Evolutionary conservation across 2,113 vertebrate genomes (phyloP), one percentile per base, ranked within the genome.

Genomic region (Carassius carassius): DNA sequence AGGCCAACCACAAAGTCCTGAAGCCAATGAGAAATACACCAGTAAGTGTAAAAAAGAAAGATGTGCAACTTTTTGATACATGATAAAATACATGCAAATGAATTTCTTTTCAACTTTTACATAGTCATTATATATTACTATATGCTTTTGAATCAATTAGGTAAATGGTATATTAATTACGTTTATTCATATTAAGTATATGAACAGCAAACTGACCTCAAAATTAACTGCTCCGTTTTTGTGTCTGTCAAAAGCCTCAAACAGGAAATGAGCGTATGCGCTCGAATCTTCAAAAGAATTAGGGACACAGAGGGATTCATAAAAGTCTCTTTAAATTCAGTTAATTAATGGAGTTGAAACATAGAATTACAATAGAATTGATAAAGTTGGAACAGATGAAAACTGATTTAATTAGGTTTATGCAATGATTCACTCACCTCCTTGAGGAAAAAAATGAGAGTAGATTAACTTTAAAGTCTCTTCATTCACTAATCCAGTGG

Each of bases 371-470:
- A 41, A 8, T 41, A 8, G 41, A 41, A 41, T 41, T 41, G 0
- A 41, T 41, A 72, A 19, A 1, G 69, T 69, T 19, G 14, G 69
- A 41, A 72, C 69, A 41, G n/a, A 41, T 12, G 1, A 2, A 29
- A 44, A 44, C 19, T 44, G 11, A 10, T 74, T 35, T 1, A 35
- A 69, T 35, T 19, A 17, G 29, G 0, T 56, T 35, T 21, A 44
- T n/a, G 49, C 17, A 25, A 32, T 4, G 8, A 17, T 76, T 49
- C 44, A 88, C 97, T 97, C 90, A 99, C 98, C 98, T 95, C 98
- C 98, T 93, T 99, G 98, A 19, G 98, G 98, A 89, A 99, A 99
- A 92, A 99, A 99, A 92, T 99, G 97, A 77, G 98, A 98, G 91
- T 99, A 99, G 92, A 99, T 99, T 87, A 95, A 95, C 91, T 99